Evolutionary conservation across 2,797 vertebrate species (phyloP), one percentile per base, ranked within the genome.

Genomic region (Sebastes hopkinsi): DNA sequence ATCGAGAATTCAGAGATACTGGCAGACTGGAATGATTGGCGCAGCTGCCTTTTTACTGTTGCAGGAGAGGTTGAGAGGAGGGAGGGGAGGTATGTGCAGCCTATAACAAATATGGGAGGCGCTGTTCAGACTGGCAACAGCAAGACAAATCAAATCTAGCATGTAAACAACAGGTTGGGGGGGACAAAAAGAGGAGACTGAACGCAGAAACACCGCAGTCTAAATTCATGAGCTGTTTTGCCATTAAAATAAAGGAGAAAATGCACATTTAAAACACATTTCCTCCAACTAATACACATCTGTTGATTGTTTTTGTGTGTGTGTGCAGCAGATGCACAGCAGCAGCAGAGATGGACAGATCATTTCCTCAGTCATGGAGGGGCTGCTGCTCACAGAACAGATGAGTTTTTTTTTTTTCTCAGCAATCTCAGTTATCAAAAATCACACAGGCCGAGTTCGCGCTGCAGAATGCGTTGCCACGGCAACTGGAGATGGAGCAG

Each of bases 401-500:
- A 73, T 60, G 54, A 62, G 46, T 46, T 74, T 75, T 20, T 80
- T 20, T 46, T 52, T n/a, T 52, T 52, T n/a, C 3, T 52, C 83
- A 86, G 79, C 83, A 83, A 46, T 90, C 86, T 89, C 86, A 88
- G 83, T 91, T 92, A 91, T 90, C 81, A 90, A 87, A 90, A 90
- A 92, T 89, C 84, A 89, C 89, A 90, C 78, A 89, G 90, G 91
- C 89, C 82, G 82, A 95, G 94, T 91, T 90, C 89, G 93, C 89
- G 92, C 96, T 96, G 96, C 97, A 96, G 97, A 98, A 96, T 96
- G 95, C 94, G 97, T 98, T 97, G 91, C 97, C 96, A 97, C 91
- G 95, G 96, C 95, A 97, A 97, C 97, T 92, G 94, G 93, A 95
- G 95, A 95, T 93, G 86, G 94, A 96, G 93, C 95, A 92, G 95